Evolutionary conservation across 35 echinoderm and acorn worm species (phyloP), one percentile per base, ranked within the genome.

Genomic region (Ptychodera flava): DNA sequence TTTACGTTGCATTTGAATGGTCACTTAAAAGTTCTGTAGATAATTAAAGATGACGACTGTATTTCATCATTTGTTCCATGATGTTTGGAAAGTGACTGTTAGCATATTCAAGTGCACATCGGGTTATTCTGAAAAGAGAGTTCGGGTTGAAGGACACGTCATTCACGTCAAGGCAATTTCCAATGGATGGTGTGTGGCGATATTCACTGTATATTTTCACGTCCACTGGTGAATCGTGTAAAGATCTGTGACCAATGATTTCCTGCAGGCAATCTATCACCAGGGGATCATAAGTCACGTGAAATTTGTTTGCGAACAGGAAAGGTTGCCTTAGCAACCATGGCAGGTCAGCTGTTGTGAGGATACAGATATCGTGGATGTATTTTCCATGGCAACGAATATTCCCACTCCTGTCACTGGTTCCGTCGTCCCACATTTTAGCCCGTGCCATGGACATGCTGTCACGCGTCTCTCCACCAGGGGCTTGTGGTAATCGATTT

Each of bases 401-500:
- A 22, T 22, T 22, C 22, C 45, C 45, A 64, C 22, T 64, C n/a
- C n/a, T n/a, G n/a, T n/a, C n/a, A 22, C 45, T 64, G 22, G 45
- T 22, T 6, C 6, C 22, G 45, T 64, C 22, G 45, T 64, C 45
- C 45, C 45, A 64, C 6, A 64, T 6, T 64, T 64, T 64, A 12
- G 45, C 45, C 22, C 45, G 45, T 6, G 45, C 45, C 45, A 64
- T 12, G 6, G 45, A 64, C 45, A 6, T 12, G 22, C 45, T 64
- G 45, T 64, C 6, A 64, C 45, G 6, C 6, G 45, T 12, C 6
- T 12, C 6, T 64, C 90, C 90, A 1, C 93, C 93, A 28, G 93
- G 93, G 31, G 77, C 90, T 29, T 33, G 85, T 1, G 93, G 90
- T 16, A 38, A 52, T 1, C 90, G 32, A 16, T 91, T 79, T 33